phyloP scores from a whole-genome alignment of 2,797 vertebrate species.

The Crenichthys baileyi region DNA sequence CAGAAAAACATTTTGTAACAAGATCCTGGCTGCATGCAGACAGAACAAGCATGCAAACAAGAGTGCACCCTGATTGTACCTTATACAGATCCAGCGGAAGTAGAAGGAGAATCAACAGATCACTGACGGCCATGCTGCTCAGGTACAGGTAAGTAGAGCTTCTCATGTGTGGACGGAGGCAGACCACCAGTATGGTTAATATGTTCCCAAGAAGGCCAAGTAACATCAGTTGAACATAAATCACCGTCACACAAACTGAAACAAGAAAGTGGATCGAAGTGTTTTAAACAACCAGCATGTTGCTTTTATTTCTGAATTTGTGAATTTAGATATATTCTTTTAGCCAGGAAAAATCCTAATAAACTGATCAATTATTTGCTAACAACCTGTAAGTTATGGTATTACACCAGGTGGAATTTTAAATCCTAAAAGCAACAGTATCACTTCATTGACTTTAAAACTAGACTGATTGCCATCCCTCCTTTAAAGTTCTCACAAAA shows the following conservation, averaged over 20 bases:
- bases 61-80: constrained; percentile 50
- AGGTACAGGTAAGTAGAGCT: constrained; percentile 86
- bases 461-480: background rate
- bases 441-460: background rate
- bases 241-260: constrained; percentile 75
- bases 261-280: constrained; percentile 25
- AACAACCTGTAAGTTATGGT: background rate
- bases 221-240: constrained; percentile 80
- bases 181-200: constrained; percentile 83
- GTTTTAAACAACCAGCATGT: background rate
- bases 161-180: constrained; percentile 81
- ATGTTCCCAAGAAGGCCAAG: constrained; percentile 82
- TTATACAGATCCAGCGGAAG: constrained; percentile 85
- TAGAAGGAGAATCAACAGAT: constrained; percentile 82
- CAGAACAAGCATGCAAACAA: background rate
- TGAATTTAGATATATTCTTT: no score
- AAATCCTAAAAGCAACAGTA: background rate
- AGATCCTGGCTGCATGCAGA: background rate
- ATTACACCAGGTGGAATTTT: background rate
- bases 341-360: background rate
- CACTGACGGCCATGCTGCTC: constrained; percentile 86
- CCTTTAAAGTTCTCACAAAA: background rate
- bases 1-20: background rate
- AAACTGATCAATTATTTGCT: background rate
- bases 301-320: background rate